phyloP scores from a whole-genome alignment of 2,113 vertebrate species.

The Guaruba guarouba region DNA sequence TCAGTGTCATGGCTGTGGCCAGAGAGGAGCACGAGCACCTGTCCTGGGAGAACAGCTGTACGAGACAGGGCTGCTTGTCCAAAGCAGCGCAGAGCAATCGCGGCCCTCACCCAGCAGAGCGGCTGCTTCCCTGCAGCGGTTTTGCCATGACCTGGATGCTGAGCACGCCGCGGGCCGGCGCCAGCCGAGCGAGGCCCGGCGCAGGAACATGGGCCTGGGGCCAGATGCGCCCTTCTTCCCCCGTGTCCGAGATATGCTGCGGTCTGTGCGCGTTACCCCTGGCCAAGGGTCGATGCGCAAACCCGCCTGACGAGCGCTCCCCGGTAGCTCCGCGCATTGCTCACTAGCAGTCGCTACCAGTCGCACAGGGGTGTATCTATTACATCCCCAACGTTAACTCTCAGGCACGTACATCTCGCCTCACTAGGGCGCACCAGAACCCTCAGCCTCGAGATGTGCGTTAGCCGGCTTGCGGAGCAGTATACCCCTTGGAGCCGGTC shows the following conservation, averaged over 20 bases:
- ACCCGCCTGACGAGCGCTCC: not conserved
- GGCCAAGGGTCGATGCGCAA: not conserved
- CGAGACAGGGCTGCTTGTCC: no score
- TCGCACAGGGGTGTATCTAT: fast-evolving
- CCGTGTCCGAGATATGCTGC: no score
- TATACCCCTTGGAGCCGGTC: not conserved
- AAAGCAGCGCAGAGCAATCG: not conserved
- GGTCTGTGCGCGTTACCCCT: fast-evolving
- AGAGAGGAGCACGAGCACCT: fast-evolving
- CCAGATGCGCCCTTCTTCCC: no score
- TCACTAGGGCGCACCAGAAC: not conserved
- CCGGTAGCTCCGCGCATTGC: not conserved
- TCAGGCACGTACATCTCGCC: fast-evolving
- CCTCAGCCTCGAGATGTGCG: no score
- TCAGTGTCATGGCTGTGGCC: fast-evolving
- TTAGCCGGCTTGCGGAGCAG: not conserved
- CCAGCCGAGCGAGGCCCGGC: not conserved
- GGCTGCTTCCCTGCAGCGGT: no score
- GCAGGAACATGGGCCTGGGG: no score
- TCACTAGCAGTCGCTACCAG: fast-evolving
- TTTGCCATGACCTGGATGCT: not conserved
- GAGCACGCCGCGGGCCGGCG: no score
- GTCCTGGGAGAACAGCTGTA: fast-evolving
- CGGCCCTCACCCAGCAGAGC: not conserved
- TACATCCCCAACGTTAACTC: fast-evolving